A percentile compares a stretch with the other conserved stretches of the same genome.
phyloP scores from a whole-genome alignment of 2,797 vertebrate genomes.

The Amblyraja radiata region DNA sequence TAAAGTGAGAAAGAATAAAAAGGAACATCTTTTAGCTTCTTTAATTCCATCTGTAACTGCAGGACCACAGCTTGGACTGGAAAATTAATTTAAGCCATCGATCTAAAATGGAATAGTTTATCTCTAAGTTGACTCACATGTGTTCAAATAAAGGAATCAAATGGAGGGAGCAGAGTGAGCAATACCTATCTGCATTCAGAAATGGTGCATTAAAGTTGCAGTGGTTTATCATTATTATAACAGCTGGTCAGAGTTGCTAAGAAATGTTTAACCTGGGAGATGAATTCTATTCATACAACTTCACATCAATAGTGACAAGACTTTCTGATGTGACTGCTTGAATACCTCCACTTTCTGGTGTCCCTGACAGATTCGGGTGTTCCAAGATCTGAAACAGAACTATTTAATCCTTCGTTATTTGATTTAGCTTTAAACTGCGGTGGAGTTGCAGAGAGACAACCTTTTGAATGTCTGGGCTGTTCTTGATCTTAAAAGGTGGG shows the following conservation, averaged over 20 bases:
- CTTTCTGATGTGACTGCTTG: background rate
- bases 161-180: background rate
- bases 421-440: background rate
- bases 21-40: background rate
- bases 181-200: background rate
- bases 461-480: background rate
- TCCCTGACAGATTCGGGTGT: background rate
- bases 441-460: background rate
- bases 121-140: background rate
- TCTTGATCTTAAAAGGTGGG: background rate
- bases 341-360: no score
- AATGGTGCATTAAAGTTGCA: background rate
- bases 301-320: background rate
- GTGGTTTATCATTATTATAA: background rate
- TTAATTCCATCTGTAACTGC: background rate
- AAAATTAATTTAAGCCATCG: background rate
- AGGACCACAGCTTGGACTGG: background rate
- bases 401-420: background rate
- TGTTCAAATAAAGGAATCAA: background rate
- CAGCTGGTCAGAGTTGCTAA: background rate
- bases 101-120: background rate
- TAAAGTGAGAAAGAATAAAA: background rate
- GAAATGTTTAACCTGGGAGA: background rate
- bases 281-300: background rate
- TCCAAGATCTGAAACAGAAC: background rate